Conservation (phyloP, 2,113 vertebrate genomes). For the Ovis canadensis region DNA sequence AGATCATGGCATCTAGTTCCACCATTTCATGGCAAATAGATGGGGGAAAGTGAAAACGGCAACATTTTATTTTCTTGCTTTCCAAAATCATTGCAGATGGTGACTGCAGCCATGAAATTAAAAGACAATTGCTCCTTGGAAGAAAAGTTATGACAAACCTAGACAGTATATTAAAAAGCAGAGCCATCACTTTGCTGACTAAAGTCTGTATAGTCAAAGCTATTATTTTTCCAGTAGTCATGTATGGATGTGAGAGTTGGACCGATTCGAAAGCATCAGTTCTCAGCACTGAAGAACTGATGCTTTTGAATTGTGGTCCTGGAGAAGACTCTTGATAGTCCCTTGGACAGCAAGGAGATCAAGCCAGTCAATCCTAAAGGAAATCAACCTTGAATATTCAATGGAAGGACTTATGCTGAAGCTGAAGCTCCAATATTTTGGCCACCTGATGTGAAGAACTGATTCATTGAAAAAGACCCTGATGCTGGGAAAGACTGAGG, state of each 20-base stretch:
- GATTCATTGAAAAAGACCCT: not conserved
- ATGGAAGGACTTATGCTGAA: not conserved
- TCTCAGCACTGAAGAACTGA: not conserved
- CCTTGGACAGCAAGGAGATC: not conserved
- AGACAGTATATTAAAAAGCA: not conserved
- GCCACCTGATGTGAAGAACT: not conserved
- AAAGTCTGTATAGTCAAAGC: not conserved
- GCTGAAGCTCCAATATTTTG: not conserved
- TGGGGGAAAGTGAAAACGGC: not conserved
- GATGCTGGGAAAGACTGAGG: not conserved
- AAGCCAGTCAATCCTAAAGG: not conserved
- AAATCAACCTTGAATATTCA: not conserved
- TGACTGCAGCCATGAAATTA: not conserved
- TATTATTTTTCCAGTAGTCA: not conserved
- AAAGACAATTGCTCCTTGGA: not conserved
- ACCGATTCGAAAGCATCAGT: not conserved
- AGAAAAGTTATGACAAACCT: not conserved
- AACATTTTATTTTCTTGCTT: not conserved
- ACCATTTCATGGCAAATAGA: not conserved
- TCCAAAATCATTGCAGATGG: not conserved
- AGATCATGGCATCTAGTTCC: not conserved
- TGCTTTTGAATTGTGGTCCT: not conserved
- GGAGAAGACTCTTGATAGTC: not conserved
- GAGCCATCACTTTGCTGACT: not conserved
- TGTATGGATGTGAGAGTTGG: not conserved